These are phyloP conservation scores for Cryptotermes secundus DNA, from an alignment of 1,140 invertebrate genomes.

Conservation along the genomic window DNA sequence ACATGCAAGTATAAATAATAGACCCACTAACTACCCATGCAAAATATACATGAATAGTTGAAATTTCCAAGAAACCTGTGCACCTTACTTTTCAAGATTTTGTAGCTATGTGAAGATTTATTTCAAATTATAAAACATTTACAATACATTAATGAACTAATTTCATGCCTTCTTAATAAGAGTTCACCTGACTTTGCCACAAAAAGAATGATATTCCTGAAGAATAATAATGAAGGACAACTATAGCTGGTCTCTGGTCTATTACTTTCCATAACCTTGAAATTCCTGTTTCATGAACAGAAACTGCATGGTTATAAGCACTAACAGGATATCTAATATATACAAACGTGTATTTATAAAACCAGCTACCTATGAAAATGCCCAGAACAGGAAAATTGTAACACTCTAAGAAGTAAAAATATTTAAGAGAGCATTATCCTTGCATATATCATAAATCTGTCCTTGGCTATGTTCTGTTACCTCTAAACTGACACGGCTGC, in stretches of 20 bases:
- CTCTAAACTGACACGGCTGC: constrained; percentile 90
- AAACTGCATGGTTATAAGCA: background rate
- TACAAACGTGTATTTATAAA: background rate
- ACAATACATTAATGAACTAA: too few species aligned
- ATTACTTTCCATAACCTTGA: background rate
- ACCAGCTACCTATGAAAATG: background rate
- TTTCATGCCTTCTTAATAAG: background rate
- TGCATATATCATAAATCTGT: too few species aligned
- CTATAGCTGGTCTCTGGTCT: background rate
- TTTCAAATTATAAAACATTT: too few species aligned
- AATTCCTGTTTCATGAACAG: background rate
- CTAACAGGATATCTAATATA: background rate
- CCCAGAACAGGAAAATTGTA: too few species aligned
- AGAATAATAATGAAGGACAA: background rate
- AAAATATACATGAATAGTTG: too few species aligned
- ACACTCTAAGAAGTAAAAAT: too few species aligned
- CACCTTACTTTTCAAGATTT: too few species aligned
- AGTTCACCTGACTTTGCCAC: background rate
- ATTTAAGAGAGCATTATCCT: too few species aligned
- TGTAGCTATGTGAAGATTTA: too few species aligned
- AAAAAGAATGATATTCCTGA: background rate
- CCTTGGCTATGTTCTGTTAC: constrained; percentile 48
- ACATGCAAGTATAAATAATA: too few species aligned
- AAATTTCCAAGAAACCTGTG: too few species aligned
- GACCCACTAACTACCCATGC: too few species aligned